Evolutionary conservation across 2,888 invertebrate species (phyloP).

Genomic region (Xylocampa areola): DNA sequence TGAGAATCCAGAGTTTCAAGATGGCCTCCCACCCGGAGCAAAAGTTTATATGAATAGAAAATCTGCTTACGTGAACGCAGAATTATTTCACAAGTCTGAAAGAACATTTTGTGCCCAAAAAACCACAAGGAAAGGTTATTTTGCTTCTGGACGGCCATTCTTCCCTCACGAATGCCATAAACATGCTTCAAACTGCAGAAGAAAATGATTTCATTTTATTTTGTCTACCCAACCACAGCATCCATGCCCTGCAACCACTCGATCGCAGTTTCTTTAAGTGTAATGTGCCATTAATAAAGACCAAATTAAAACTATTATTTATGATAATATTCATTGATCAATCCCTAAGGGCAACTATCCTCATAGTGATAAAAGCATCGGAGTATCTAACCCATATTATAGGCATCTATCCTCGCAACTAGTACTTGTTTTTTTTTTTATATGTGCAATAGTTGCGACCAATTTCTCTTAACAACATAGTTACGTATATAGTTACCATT

Average conservation of each 20-base stretch:
- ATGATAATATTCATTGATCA: constrained; percentile 9
- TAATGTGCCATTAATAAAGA: constrained; percentile 17
- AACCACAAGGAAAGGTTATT: constrained; percentile 18
- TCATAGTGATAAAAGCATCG: constrained; percentile 12
- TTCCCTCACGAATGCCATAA: constrained; percentile 14
- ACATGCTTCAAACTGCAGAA: constrained; percentile 18
- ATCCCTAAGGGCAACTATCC: constrained; percentile 9
- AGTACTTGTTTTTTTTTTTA: background rate
- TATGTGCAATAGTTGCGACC: background rate
- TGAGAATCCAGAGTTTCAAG: constrained; percentile 56
- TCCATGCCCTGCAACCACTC: constrained; percentile 42
- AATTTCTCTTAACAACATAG: background rate
- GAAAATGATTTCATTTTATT: constrained; percentile 44
- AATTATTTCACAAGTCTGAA: constrained; percentile 23
- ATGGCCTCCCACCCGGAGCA: constrained; percentile 50
- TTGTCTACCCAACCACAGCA: constrained; percentile 54
- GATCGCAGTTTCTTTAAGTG: constrained; percentile 27
- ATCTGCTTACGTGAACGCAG: constrained; percentile 30
- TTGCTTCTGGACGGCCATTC: constrained; percentile 22
- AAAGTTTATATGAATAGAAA: constrained; percentile 52
- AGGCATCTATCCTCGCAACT: background rate
- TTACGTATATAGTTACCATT: background rate
- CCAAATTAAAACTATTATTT: constrained; percentile 10
- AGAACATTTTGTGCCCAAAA: constrained; percentile 15
- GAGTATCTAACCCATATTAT: background rate